Base-by-base conservation (phyloP, 2,113 vertebrate species). In the Erythrolamprus reginae region DNA sequence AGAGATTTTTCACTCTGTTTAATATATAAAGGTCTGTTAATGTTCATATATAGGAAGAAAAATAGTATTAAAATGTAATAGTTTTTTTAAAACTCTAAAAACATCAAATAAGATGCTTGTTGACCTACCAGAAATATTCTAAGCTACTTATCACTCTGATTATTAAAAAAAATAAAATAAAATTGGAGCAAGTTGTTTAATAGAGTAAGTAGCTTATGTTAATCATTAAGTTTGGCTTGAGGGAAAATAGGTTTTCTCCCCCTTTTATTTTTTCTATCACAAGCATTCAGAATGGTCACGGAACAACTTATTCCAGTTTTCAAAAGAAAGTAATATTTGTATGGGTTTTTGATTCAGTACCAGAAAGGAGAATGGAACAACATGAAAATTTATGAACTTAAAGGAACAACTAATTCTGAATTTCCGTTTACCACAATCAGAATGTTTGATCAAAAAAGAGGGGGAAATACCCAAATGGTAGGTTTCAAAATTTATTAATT, bases 181-280 rank as follows among this genome's bases (percentile, higher is more conserved):
- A 21, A 88, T 89, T 90, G 50, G 47, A 95, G 92, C 90, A 91
- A 94, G 95, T 93, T 88, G 95, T 96, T 96, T 70, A 95, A 95
- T 28, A 95, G 61, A 56, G 88, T 70, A 87, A 93, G 90, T 93
- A 88, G 88, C 48, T 96, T 84, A 47, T 42, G 93, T 97, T 97
- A 98, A 97, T 97, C 53, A 97, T 97, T 97, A 97, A 97, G 58
- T 94, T 52, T 89, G 50, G 70, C 52, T 82, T 38, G 1, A 89
- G 92, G 93, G 90, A 1, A 4, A 86, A 56, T 92, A 88, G 93
- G 92, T 92, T 92, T 91, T 52, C 42, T 28, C 23, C 12, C 33
- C 38, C 19, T 21, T 50, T 51, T 38, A 42, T 38, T 93, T 94
- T 90, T 84, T 61, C 86, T 95, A 88, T 77, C 85, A n/a, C 0